phyloP scores from a whole-genome alignment of 2,888 invertebrate species.

The Hydroisotoma schaefferi region DNA sequence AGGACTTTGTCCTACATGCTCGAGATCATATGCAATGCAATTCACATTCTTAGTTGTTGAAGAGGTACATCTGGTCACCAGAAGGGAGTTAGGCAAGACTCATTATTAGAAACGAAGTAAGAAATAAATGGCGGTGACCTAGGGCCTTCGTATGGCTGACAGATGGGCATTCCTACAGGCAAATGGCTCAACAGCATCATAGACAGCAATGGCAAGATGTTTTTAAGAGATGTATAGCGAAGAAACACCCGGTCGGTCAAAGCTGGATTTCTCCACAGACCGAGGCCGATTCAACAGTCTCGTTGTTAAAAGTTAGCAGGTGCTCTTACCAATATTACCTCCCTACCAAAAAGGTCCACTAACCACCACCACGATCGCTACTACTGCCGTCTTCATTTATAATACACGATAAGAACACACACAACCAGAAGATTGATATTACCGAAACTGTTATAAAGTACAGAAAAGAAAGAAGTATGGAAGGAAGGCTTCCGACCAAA shows the following conservation, averaged over 20 bases:
- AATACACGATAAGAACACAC: neutral
- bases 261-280: conserved; percentile 5
- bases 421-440: neutral
- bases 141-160: conserved; percentile 31
- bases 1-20: no score
- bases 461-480: no score
- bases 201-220: conserved; percentile 15
- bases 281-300: no score
- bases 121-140: conserved; percentile 5
- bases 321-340: conserved; percentile 10
- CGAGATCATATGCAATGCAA: no score
- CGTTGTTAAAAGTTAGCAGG: no score
- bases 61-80: conserved; percentile 6
- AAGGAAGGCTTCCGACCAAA: no score
- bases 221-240: conserved; percentile 8
- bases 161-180: conserved; percentile 32
- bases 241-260: neutral
- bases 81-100: neutral
- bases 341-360: neutral
- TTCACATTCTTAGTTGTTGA: no score
- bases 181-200: neutral
- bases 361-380: neutral
- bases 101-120: neutral
- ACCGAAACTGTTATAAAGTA: no score
- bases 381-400: neutral